Percentiles rank a stretch among this genome's conserved stretches.
Evolutionary conservation across 2,888 invertebrate species (phyloP).

Genomic region (Stictocephala bisonia): DNA sequence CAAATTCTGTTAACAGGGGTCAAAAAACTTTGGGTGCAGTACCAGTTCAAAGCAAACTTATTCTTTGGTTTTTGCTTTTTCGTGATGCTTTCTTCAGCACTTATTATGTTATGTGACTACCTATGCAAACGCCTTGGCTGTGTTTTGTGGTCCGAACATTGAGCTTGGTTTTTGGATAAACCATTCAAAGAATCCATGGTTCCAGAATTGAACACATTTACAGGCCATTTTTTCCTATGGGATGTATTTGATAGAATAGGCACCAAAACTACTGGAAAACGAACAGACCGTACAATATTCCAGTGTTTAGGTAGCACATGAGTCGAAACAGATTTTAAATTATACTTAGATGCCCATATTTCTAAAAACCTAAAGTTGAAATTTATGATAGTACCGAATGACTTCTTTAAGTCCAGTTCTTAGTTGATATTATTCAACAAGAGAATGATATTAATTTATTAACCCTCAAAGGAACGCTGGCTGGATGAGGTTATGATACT

Average conservation of each 20-base stretch:
- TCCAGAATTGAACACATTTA: conserved; percentile 44
- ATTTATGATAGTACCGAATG: background rate
- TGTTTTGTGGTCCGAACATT: background rate
- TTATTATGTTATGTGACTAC: background rate
- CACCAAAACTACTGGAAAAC: conserved; percentile 63
- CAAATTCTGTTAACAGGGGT: background rate
- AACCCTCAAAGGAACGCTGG: background rate
- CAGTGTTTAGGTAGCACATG: conserved; percentile 61
- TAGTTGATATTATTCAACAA: background rate
- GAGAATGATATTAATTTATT: background rate
- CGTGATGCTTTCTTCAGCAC: background rate
- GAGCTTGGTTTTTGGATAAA: background rate
- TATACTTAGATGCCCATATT: conserved; percentile 62
- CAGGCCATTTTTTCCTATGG: conserved; percentile 63
- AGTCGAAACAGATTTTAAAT: conserved; percentile 61
- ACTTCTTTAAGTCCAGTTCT: background rate
- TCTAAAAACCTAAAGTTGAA: conserved; percentile 58
- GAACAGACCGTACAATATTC: conserved; percentile 61
- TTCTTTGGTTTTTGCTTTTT: background rate
- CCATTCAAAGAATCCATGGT: conserved; percentile 40
- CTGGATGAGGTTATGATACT: background rate
- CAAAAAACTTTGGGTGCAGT: background rate
- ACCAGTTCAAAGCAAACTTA: background rate
- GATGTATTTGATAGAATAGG: conserved; percentile 61
- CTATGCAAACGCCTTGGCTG: background rate